These are phyloP conservation scores for Otocyon megalotis DNA, from an alignment of 2,113 vertebrate genomes.

Conservation along the genomic window DNA sequence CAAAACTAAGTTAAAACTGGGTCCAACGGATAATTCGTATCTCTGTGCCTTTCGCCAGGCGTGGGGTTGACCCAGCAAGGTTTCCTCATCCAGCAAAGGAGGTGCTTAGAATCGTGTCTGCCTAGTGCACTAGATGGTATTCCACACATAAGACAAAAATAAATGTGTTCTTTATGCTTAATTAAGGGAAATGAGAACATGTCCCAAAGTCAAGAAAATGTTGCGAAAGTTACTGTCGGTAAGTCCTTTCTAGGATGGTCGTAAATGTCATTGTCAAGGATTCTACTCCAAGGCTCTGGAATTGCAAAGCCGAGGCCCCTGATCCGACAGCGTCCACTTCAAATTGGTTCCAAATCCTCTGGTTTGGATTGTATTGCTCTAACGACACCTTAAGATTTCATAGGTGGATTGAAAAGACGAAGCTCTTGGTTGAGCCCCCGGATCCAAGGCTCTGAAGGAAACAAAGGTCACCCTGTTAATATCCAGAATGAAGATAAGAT, in stretches of 20 bases:
- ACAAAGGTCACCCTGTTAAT: background rate
- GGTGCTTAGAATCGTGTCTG: background rate
- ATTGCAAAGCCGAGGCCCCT: background rate
- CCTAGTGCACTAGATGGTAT: background rate
- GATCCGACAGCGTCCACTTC: background rate
- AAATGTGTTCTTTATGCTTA: background rate
- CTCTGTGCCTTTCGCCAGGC: background rate
- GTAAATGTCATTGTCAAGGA: background rate
- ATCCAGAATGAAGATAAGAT: background rate
- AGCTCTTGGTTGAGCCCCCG: background rate
- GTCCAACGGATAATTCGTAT: fast-evolving
- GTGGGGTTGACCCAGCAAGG: background rate
- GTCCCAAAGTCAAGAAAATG: background rate
- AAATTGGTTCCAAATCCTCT: background rate
- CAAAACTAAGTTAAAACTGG: background rate
- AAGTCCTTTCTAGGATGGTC: background rate
- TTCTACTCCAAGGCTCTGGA: background rate
- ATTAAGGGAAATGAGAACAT: background rate
- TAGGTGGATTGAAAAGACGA: background rate
- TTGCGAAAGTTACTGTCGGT: fast-evolving
- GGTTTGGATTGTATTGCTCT: background rate
- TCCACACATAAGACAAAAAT: background rate
- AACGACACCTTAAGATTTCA: background rate
- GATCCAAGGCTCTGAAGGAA: background rate
- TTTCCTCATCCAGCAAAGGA: background rate